Base-by-base conservation (phyloP, 2,888 invertebrate genomes). In the Lathronympha strigana region DNA sequence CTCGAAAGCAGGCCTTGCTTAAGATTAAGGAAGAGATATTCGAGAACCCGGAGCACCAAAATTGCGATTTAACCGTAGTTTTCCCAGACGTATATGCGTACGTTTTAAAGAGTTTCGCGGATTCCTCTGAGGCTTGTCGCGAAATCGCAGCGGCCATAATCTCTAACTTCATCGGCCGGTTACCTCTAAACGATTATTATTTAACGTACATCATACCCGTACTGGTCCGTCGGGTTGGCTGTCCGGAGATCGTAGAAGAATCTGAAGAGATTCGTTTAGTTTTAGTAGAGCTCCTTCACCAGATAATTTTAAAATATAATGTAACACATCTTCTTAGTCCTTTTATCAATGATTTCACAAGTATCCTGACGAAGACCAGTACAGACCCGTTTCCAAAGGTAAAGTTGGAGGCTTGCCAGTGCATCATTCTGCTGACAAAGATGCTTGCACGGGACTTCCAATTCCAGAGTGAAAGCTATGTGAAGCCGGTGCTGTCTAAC, bases 251-350 rank as follows among this genome's bases (percentile, higher is more conserved):
- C 0, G 80, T 93, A 1, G 94, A 94, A 72, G 89, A 93, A 36
- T 91, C 92, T 0, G 98, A 98, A 87, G 98, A 98, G 92, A 93
- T 98, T 47, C 94, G 98, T 25, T 81, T 97, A 11, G 87, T 94
- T 43, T 90, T 96, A 57, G 83, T 97, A 0, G 80, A 92, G 63
- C 92, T 98, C 49, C 82, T 97, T n/a, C 90, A 93, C 63, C 84
- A 90, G 45, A 93, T 98, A 70, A 86, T 97, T 51, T 81, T 90
- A 4, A 94, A 93, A 71, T 96, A 95, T 76, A 90, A 92, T 73
- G 90, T 92, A 3, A 90, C 93, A 8, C 93, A 93, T 36, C 90
- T 94, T 54, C 82, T 96, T 13, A 89, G 92, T 62, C 93, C 95
- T 0, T 97, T 96, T 80, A 89, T 96, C n/a, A 95, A 95, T 73